These are phyloP conservation scores for Mesocentrotus franciscanus DNA, from an alignment of 53 echinoderm and acorn worm genomes.

Conservation along the genomic window DNA sequence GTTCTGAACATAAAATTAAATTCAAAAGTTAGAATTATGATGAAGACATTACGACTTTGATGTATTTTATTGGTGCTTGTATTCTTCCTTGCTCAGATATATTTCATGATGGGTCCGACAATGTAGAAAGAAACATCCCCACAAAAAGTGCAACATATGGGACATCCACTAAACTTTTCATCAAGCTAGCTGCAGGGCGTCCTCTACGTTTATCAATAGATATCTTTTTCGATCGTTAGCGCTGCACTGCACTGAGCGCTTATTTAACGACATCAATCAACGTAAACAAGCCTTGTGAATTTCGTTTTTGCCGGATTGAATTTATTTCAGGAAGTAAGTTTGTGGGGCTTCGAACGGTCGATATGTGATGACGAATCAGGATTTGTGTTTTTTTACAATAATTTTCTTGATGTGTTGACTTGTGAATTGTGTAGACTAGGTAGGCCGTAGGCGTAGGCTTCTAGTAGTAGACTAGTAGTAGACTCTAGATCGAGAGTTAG, in stretches of 20 bases:
- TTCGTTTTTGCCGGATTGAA: background rate
- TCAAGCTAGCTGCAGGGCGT: background rate
- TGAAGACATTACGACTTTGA: too few species aligned
- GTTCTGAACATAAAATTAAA: too few species aligned
- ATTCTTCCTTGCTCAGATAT: too few species aligned
- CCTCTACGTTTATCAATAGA: background rate
- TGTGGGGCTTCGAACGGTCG: background rate
- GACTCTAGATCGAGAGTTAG: too few species aligned
- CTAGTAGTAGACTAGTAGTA: too few species aligned
- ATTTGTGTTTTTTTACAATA: background rate
- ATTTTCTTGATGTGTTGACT: background rate
- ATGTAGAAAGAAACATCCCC: too few species aligned
- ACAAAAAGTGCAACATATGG: background rate
- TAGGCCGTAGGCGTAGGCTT: too few species aligned
- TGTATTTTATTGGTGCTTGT: too few species aligned
- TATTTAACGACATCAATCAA: background rate
- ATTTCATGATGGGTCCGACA: too few species aligned
- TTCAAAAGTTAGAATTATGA: too few species aligned
- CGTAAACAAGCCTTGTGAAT: background rate
- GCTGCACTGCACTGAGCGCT: background rate
- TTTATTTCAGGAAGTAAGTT: background rate
- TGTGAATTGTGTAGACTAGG: too few species aligned
- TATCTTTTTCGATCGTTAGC: background rate
- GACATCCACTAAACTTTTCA: background rate
- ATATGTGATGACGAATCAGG: background rate